These are phyloP conservation scores for Ptychadena robeensis DNA, from an alignment of 2,797 vertebrate species.

Conservation along the genomic window DNA sequence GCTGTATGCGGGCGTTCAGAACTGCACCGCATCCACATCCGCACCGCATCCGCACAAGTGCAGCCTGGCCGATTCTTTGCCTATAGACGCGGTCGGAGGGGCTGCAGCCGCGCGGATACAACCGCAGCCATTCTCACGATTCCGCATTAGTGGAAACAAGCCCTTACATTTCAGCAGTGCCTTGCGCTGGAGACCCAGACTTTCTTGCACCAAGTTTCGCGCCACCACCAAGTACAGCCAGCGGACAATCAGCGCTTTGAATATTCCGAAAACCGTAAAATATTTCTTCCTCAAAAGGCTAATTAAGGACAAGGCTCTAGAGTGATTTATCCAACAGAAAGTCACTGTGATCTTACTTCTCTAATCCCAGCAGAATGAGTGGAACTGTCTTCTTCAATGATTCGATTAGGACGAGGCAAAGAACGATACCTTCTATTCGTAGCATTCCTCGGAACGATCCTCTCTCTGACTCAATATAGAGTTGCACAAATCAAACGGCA, in stretches of 20 bases:
- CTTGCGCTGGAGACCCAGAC: too few relatives aligned
- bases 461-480: conserved; percentile 7
- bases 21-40: too few relatives aligned
- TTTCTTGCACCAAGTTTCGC: background rate
- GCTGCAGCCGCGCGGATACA: too few relatives aligned
- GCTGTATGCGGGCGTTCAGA: too few relatives aligned
- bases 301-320: conserved; percentile 1
- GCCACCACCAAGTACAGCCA: background rate
- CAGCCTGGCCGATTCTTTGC: too few relatives aligned
- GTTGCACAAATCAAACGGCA: conserved; percentile 36
- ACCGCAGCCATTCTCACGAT: too few relatives aligned
- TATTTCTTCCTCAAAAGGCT: background rate
- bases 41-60: too few relatives aligned
- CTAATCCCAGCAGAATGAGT: background rate
- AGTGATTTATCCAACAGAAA: background rate
- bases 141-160: too few relatives aligned
- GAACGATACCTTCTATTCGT: conserved; percentile 13
- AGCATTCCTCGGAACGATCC: background rate
- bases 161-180: too few relatives aligned
- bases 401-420: conserved; percentile 8
- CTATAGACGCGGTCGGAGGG: too few relatives aligned
- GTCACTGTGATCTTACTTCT: background rate
- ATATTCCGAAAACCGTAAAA: background rate
- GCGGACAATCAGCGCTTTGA: background rate
- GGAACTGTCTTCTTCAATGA: conserved; percentile 1